These are phyloP conservation scores for Neelides sp. DNA, from an alignment of 1,140 invertebrate species.

Conservation along the genomic window DNA sequence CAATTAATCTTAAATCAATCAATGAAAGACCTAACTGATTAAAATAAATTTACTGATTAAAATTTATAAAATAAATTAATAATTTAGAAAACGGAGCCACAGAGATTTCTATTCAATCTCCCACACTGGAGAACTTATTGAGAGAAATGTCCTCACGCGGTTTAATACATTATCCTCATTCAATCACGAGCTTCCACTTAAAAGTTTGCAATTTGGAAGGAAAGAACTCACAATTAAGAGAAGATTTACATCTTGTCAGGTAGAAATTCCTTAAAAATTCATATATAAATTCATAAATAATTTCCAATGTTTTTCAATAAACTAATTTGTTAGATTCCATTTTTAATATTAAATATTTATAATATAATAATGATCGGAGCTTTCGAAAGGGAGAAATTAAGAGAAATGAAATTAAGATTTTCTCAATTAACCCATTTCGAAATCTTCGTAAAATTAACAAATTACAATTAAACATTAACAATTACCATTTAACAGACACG, in stretches of 20 bases:
- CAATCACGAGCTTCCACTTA: conserved; percentile 55
- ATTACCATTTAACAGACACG: conserved; percentile 7
- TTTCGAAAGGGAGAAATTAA: no score
- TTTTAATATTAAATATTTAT: no score
- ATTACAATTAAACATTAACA: no score
- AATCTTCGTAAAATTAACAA: no score
- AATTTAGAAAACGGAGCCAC: conserved; percentile 38
- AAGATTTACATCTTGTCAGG: conserved; percentile 41
- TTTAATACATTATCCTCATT: conserved; percentile 58
- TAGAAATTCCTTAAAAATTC: conserved; percentile 24
- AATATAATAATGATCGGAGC: no score
- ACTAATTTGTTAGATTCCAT: no score
- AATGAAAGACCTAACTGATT: background rate
- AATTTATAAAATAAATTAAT: conserved; percentile 10
- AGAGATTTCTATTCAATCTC: conserved; percentile 39
- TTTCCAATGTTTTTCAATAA: no score
- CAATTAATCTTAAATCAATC: background rate
- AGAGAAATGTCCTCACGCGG: conserved; percentile 53
- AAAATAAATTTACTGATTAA: background rate
- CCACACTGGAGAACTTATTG: conserved; percentile 45
- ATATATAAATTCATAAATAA: no score
- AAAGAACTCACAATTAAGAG: conserved; percentile 43
- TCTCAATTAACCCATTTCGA: no score
- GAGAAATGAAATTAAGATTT: no score
- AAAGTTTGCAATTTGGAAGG: conserved; percentile 49